Conservation (phyloP, 1,140 invertebrate genomes). For the Drosophila baimaii region DNA sequence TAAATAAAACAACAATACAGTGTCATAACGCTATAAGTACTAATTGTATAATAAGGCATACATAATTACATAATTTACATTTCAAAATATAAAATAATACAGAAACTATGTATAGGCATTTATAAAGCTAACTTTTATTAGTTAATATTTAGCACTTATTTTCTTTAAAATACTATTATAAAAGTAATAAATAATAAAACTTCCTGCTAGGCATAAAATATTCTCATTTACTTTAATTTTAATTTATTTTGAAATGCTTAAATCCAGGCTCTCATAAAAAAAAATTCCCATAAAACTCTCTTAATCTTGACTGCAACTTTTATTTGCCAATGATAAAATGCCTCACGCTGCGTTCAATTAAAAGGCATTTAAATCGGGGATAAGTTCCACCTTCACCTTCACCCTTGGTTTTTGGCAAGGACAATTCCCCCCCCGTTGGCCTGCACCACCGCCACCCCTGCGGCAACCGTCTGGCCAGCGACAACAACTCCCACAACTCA, state of each 20-base stretch:
- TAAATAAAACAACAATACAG: no score
- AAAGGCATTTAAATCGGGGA: constrained; percentile 70
- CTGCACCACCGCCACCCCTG: constrained; percentile 44
- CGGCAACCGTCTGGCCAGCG: constrained; percentile 27
- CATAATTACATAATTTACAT: no score
- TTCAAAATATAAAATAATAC: no score
- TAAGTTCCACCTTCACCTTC: constrained; percentile 18
- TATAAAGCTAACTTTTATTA: no score
- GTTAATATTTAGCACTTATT: no score
- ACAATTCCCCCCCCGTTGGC: constrained; percentile 10
- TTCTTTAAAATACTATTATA: no score
- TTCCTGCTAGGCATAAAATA: background rate
- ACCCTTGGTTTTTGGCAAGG: background rate
- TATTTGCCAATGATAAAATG: constrained; percentile 26
- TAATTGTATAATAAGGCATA: no score
- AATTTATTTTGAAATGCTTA: background rate
- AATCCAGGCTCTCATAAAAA: no score
- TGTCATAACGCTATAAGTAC: no score
- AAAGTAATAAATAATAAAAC: no score
- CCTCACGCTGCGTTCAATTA: constrained; percentile 73
- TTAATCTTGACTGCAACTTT: constrained; percentile 2
- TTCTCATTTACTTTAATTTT: background rate
- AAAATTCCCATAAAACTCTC: background rate
- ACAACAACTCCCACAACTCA: constrained; percentile 63
- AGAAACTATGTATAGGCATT: no score